Evolutionary conservation across 2,113 vertebrate genomes (phyloP), one percentile per base, ranked within the genome.

Genomic region (Tupaia chinensis): DNA sequence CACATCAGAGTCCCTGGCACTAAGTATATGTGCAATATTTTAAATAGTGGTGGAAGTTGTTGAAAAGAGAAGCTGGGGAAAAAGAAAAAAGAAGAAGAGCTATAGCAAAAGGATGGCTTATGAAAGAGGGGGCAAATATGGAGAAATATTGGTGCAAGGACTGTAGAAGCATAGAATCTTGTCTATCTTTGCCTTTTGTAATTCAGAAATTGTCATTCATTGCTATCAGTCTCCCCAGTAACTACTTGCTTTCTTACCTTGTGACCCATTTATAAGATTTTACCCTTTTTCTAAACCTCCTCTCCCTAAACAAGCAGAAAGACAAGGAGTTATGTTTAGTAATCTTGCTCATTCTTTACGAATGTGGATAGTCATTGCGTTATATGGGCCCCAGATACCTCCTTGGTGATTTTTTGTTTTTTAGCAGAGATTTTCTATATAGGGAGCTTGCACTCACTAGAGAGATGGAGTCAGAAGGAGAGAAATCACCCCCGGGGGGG

Each of bases 61-160:
- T 76, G 32, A 91, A 82, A 93, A 70, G 12, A 70, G 25, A 94
- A 96, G 29, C 60, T 94, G 32, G 44, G 44, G 44, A 76, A 66
- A 87, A 78, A 15, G 73, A 83, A 54, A 10, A 54, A 70, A 79
- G 5, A 19, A 34, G 22, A 23, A 44, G 44, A 19, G 6, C 23
- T 72, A 7, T 19, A 77, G 61, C 34, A 16, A 80, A 23, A n/a
- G 16, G 44, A 22, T 81, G 12, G 2, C 5, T 88, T 87, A 25
- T 32, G 76, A 70, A 80, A 56, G 72, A 79, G 54, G 54, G 27
- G 54, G 27, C 17, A 79, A 29, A 92, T 69, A 69, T 13, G 70
- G 4, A 54, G n/a, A 63, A 16, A 32, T 53, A 9, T 56, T 53
- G 44, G 20, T 32, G 8, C 7, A 70, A 70, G 25, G 44, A 68